Evolutionary conservation across 1,140 invertebrate species (phyloP), one percentile per base, ranked within the genome.

Genomic region (Cecropterus lyciades): DNA sequence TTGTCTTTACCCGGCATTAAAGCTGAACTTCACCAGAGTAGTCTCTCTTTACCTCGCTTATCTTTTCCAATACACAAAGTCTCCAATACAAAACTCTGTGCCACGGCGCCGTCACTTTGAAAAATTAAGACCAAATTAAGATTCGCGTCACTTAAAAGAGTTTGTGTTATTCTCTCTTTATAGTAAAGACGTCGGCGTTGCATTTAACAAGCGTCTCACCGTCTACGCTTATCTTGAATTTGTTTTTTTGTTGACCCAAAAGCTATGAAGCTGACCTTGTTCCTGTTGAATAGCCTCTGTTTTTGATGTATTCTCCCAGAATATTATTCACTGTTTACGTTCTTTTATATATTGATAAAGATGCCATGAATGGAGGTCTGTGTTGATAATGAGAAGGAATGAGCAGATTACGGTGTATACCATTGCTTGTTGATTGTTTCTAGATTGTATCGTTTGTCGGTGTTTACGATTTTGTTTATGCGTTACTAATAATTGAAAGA

Each of bases 331-430:
- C 46, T 71, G 68, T 69, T 71, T 49, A 65, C 43, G 62, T 49
- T 56, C 52, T 70, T 70, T 69, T 51, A 67, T 56, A 45, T 27
- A n/a, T n/a, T 70, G 67, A 65, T 69, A 67, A 73, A 70, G 69
- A 64, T 16, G 15, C 63, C 51, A 48, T 70, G 73, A 63, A 72
- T 70, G 63, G 68, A 70, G 24, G 43, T 55, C 45, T 60, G 37
- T 67, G 51, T 40, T 20, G 56, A n/a, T 60, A 42, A 42, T 42
- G 15, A 55, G 20, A 40, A 16, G n/a, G 52, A 55, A 55, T 42
- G 33, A 55, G 37, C 15, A 42, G 15, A 40, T 55, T 51, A 51
- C 37, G 4, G 0, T 45, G 14, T 16, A 45, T 14, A 53, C 13
- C 51, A 53, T 16, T 53, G n/a, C 51, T 16, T 53, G 7, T 53